A percentile compares a stretch with the other conserved stretches of the same genome.
These are phyloP conservation scores for Benitochromis conjunctus DNA, from an alignment of 2,113 vertebrate species.

Conservation along the genomic window DNA sequence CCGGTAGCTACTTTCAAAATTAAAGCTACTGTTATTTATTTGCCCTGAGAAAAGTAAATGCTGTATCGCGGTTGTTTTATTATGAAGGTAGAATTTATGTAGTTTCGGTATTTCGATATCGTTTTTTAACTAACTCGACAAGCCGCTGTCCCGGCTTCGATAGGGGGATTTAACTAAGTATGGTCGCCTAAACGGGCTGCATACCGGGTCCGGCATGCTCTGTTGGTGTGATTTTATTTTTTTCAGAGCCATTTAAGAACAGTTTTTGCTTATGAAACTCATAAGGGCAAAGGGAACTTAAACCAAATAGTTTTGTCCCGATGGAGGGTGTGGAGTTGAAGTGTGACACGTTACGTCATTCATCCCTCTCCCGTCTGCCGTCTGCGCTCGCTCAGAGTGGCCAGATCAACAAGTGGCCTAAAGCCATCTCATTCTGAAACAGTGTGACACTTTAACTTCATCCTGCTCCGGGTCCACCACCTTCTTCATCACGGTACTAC, in stretches of 20 bases:
- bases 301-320: constrained; percentile 10
- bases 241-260: rapidly evolving
- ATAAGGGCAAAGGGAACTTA: background rate
- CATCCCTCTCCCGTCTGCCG: background rate
- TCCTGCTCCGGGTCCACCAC: background rate
- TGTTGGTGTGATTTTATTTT: background rate
- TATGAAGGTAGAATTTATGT: background rate
- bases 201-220: background rate
- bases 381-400: background rate
- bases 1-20: constrained; percentile 15
- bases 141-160: background rate
- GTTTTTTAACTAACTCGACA: background rate
- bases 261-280: background rate
- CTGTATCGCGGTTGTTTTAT: background rate
- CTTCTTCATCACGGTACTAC: background rate
- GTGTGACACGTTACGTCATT: constrained; percentile 67
- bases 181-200: rapidly evolving
- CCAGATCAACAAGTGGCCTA: constrained; percentile 17
- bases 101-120: background rate
- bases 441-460: background rate
- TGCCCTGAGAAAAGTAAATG: rapidly evolving
- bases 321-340: constrained; percentile 52
- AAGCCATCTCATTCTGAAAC: background rate
- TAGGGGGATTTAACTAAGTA: constrained; percentile 26
- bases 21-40: background rate